Evolutionary conservation across 2,888 invertebrate species (phyloP), one percentile per base, ranked within the genome.

Genomic region (Eupithecia tripunctaria): DNA sequence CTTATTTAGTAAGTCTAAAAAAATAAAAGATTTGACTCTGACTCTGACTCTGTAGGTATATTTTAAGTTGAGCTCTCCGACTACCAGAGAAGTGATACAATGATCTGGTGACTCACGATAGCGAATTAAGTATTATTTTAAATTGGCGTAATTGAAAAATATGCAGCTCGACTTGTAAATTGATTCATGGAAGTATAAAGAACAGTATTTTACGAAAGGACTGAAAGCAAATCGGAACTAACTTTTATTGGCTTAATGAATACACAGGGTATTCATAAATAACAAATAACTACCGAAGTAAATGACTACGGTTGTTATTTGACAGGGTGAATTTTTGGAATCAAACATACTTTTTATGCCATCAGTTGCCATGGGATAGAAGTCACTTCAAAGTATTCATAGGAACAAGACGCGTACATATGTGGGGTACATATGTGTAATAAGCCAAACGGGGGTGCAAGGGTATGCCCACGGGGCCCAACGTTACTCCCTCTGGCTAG

Each of bases 61-160:
- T n/a, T 38, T n/a, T 1, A 38, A 21, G 41, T n/a, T 41, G 62
- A 67, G 32, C 73, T 71, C 68, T 51, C 51, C 7, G 25, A 60
- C 71, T 86, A 84, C 63, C 25, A 81, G 85, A 85, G 85, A 84
- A 84, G 88, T 89, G 92, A 89, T 92, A 92, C 92, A 92, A 91
- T 90, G 90, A 89, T 91, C 91, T 88, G 89, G 89, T 93, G 94
- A 93, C 87, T 93, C 94, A 94, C 93, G 91, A 93, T 93, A 90
- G 93, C 92, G 86, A 94, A 94, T 93, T 94, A 94, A 92, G 93
- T 92, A 94, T 94, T 94, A 94, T 93, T 94, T 93, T 93, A 93
- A 94, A 94, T 94, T 94, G 94, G 93, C 93, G 91, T 94, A 94
- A 94, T 94, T 94, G 94, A 91, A 93, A 94, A 94, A 94, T 94